Percentiles rank a stretch among this genome's conserved stretches.
Conservation (phyloP, 2,797 vertebrate genomes). For the Perodicticus potto region DNA sequence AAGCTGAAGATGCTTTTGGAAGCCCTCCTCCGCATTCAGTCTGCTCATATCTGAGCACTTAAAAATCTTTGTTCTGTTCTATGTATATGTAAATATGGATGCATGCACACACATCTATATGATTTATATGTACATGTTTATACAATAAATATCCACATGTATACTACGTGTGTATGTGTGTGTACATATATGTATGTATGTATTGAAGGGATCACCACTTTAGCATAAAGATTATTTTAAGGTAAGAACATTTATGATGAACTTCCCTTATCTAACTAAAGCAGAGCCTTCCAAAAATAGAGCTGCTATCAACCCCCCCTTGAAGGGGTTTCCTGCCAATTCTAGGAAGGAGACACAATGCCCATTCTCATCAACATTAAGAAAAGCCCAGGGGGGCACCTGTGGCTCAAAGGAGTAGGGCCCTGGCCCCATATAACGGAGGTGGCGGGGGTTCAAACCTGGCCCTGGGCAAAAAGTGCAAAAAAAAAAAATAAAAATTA, state of each 20-base stretch:
- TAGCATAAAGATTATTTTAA: conserved; percentile 25
- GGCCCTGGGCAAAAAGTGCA: too few relatives aligned
- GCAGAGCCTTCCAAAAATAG: neutral
- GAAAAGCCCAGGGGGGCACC: too few relatives aligned
- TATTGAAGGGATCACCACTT: neutral
- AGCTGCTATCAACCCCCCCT: neutral
- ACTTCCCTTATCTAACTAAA: neutral
- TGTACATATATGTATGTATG: neutral
- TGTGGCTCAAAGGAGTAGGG: too few relatives aligned
- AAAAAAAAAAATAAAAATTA: too few relatives aligned
- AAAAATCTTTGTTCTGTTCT: neutral
- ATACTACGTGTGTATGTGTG: neutral
- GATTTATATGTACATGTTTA: neutral
- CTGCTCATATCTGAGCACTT: neutral
- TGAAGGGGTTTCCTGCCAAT: neutral
- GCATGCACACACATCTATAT: neutral
- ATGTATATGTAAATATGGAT: neutral
- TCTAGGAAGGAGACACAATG: neutral
- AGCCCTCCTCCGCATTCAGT: neutral
- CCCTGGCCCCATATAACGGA: too few relatives aligned
- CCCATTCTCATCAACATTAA: neutral
- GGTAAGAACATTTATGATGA: conserved; percentile 35
- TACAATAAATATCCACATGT: neutral
- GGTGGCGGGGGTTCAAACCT: too few relatives aligned
- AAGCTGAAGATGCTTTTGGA: neutral